Conservation (phyloP, 1,140 invertebrate species). For the Trachelipus rathkii region DNA sequence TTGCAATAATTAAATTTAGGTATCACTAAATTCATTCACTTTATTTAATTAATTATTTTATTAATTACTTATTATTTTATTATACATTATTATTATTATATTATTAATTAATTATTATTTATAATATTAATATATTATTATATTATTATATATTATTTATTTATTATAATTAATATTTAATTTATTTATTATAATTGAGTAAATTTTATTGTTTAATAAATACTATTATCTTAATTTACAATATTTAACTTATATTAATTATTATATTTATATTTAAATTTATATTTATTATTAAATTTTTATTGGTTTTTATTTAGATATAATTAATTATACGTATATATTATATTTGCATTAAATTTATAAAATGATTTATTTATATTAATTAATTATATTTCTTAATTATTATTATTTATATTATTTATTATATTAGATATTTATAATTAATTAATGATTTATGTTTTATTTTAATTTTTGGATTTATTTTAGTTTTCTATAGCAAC, state of each 20-base stretch:
- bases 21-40: no score
- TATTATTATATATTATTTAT: no score
- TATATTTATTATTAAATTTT: neutral
- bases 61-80: no score
- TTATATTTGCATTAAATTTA: neutral
- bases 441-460: slow-evolving; percentile 16
- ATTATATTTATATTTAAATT: neutral
- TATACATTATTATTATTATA: no score
- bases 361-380: slow-evolving; percentile 12
- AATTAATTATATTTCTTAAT: neutral
- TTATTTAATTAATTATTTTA: no score
- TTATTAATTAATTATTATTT: no score
- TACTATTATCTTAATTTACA: no score
- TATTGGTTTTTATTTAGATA: neutral
- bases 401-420: neutral
- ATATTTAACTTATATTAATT: neutral
- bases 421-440: neutral
- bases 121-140: no score
- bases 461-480: neutral
- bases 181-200: no score
- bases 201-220: no score
- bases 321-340: neutral
- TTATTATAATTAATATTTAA: no score
- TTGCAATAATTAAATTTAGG: no score
- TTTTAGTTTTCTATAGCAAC: neutral